Percentiles rank a stretch among this genome's conserved stretches.
These are phyloP conservation scores for Drosophila mauritiana DNA, from an alignment of 1,140 invertebrate species.

Conservation along the genomic window DNA sequence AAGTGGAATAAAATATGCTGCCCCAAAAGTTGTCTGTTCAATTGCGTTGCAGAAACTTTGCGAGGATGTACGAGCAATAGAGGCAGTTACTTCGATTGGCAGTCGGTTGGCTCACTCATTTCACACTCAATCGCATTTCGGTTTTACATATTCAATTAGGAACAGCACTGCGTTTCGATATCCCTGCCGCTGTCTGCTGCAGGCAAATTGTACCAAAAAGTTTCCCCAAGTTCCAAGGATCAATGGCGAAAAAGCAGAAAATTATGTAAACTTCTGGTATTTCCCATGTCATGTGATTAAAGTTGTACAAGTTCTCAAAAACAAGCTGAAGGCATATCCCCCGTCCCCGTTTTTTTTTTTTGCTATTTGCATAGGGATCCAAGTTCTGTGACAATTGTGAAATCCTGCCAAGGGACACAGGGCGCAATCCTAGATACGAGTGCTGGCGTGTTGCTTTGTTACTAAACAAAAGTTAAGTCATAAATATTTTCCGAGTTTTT, in stretches of 20 bases:
- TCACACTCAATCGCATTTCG: conserved; percentile 75
- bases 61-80: conserved; percentile 7
- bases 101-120: conserved; percentile 52
- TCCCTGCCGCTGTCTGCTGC: conserved; percentile 8
- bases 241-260: conserved; percentile 61
- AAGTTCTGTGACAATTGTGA: conserved; percentile 69
- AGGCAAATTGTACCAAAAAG: conserved; percentile 49
- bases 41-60: conserved; percentile 31
- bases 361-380: conserved; percentile 67
- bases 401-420: conserved; percentile 13
- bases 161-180: conserved; percentile 16
- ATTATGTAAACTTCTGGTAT: conserved; percentile 70
- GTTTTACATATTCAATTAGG: conserved; percentile 79
- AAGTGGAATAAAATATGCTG: conserved; percentile 36
- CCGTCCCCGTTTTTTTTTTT: conserved; percentile 9
- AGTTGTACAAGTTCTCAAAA: conserved; percentile 54
- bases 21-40: conserved; percentile 34
- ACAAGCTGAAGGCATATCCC: conserved; percentile 5
- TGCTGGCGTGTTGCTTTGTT: conserved; percentile 62
- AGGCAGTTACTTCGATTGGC: conserved; percentile 13
- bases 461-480: conserved; percentile 82
- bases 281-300: conserved; percentile 77
- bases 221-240: conserved; percentile 54
- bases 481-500: conserved; percentile 82
- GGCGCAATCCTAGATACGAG: conserved; percentile 17